Evolutionary conservation across 2,888 invertebrate species (phyloP), one percentile per base, ranked within the genome.

Genomic region (Sceliomorpha sp.): DNA sequence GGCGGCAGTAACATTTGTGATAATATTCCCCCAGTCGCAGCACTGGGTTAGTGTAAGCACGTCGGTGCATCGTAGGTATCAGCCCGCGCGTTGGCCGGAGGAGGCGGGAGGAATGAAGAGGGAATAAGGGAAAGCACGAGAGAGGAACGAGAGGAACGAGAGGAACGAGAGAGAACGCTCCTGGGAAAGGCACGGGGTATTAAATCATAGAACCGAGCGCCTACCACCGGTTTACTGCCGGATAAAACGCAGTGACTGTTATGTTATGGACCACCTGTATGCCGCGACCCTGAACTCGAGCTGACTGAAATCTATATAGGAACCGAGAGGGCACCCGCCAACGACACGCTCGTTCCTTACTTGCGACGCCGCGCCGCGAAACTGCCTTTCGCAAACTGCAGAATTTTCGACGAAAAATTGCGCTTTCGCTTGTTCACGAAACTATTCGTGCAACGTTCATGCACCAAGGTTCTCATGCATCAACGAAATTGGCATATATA

Each of bases 261-360:
- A 87, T 87, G 87, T 88, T 88, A 88, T 88, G 87, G 88, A 88
- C 88, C 88, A 88, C 88, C 88, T 88, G 88, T 88, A 87, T 87
- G 87, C 87, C 87, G 79, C 86, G 86, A 85, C 86, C 85, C 84
- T 86, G 86, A 87, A 88, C 86, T 72, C 76, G 67, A 76, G 75
- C 75, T 70, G 69, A 74, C 76, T 77, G 77, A 77, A 82, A 82
- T 82, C 81, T 84, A 81, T 82, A 77, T 77, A 76, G 77, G 74
- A 75, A 76, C 77, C n/a, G n/a, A n/a, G 72, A 78, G 75, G 81
- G 77, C 72, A 75, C 73, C 73, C 71, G 66, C 69, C 70, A 39
- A 44, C 62, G 56, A 62, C 62, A 39, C 55, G 31, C 32, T 36
- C 51, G 13, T 58, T 15, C 63, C 69, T 63, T 69, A 63, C 53